A percentile compares a stretch with the other conserved stretches of the same genome.
phyloP scores from a whole-genome alignment of 2,888 invertebrate species.

The Hypselothyrea guttata region DNA sequence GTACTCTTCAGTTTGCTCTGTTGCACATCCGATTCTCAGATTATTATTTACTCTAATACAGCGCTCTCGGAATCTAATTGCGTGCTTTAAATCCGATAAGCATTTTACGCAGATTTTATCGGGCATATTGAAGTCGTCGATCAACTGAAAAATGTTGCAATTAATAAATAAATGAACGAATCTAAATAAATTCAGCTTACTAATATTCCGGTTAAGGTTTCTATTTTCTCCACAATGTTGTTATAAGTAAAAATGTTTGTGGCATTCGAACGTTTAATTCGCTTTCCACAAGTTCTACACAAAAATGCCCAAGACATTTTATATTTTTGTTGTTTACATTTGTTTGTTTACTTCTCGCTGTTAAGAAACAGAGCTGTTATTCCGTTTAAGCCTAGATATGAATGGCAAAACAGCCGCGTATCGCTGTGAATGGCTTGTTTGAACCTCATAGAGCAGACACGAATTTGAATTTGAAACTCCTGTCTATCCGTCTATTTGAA shows the following conservation, averaged over 20 bases:
- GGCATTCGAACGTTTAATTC: conserved; percentile 1
- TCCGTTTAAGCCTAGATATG: too few species aligned
- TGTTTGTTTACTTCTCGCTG: conserved; percentile 14
- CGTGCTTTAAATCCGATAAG: conserved; percentile 22
- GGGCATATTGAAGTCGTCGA: conserved; percentile 17
- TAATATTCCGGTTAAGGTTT: conserved; percentile 32
- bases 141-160: conserved; percentile 22
- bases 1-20: not conserved
- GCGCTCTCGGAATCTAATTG: conserved; percentile 30
- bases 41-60: conserved; percentile 25
- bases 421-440: conserved; percentile 13
- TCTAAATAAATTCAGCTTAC: conserved; percentile 15
- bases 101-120: conserved; percentile 34
- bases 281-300: conserved; percentile 43
- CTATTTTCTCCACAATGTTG: conserved; percentile 27
- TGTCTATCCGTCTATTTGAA: too few species aligned
- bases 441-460: too few species aligned
- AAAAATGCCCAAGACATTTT: conserved; percentile 26
- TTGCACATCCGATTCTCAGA: not conserved
- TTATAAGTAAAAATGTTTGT: conserved; percentile 22
- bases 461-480: too few species aligned
- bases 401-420: too few species aligned
- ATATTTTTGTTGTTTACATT: not conserved
- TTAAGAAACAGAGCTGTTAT: conserved; percentile 24
- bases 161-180: not conserved